Conservation (phyloP, 2,797 vertebrate species). For the Molossus alvarezi region DNA sequence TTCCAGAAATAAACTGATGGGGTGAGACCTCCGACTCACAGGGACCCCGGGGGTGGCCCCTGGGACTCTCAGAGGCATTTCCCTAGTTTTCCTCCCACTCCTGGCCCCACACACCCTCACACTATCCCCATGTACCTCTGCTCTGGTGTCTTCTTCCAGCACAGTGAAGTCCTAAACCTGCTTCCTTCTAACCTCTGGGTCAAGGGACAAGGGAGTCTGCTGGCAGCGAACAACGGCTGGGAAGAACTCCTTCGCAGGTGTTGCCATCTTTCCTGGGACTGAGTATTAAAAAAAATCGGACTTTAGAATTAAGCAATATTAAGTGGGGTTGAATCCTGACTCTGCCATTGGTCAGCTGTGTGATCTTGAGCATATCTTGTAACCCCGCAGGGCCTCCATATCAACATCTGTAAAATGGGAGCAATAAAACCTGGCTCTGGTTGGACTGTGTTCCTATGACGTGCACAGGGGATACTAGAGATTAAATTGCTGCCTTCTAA, state of each 20-base stretch:
- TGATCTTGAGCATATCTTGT: background rate
- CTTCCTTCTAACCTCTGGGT: background rate
- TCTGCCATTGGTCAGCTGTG: background rate
- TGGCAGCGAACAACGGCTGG: background rate
- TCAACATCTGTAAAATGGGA: background rate
- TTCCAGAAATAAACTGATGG: background rate
- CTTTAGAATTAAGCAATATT: background rate
- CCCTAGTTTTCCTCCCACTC: too few relatives aligned
- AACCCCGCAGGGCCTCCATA: background rate
- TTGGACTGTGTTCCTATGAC: background rate
- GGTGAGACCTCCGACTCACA: too few relatives aligned
- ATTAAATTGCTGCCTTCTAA: background rate
- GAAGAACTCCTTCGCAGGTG: background rate
- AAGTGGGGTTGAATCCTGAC: background rate
- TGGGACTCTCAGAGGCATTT: constrained; percentile 48
- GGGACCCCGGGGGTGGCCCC: constrained; percentile 22
- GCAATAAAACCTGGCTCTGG: background rate
- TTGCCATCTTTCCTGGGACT: background rate
- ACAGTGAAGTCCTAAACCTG: background rate
- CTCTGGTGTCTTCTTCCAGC: background rate
- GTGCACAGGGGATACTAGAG: background rate
- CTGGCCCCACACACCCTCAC: background rate
- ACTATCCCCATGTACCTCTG: background rate
- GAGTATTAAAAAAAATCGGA: background rate
- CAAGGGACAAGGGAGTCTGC: background rate